Evolutionary conservation across 2,888 invertebrate genomes (phyloP), one percentile per base, ranked within the genome.

Genomic region (Eledone cirrhosa): DNA sequence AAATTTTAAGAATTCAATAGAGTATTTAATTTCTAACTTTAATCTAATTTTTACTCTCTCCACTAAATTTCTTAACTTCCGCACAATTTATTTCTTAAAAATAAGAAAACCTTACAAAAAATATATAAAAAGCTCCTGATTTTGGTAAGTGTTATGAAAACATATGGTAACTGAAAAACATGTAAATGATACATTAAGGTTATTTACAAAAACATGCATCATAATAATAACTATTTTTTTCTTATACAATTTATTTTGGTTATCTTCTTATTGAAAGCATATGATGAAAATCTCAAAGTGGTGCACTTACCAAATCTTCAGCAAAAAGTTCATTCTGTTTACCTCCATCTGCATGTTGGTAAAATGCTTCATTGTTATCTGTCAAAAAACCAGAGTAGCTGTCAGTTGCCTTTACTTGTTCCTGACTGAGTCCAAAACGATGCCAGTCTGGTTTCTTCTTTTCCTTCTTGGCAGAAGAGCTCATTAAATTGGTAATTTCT

Each of bases 301-400:
- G 22, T 63, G 11, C 63, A 78, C 90, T 88, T 91, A 96, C 97
- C 93, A 95, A 95, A 92, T 96, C 95, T 89, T 96, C 96, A 41
- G 96, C 95, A 91, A 96, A 97, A 80, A 97, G 93, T 92, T 97
- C 97, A 91, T 96, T 96, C 33, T 95, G 95, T 79, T 96, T 86
- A 31, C 84, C 86, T 3, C 83, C 77, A 69, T 87, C 87, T 14
- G 84, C 81, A 13, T 85, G 83, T 74, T 85, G 84, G 81, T 85
- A 85, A 67, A 84, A 84, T n/a, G 48, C 80, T n/a, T 83, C 83
- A 27, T 84, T 84, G 24, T 41, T 77, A 16, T 83, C 79, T 11
- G 82, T 83, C 0, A 77, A 72, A 31, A 81, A 81, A n/a, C 80
- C 69, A 11, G 80, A 47, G 24, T 82, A 79, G 14, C 74, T 47